phyloP scores from a whole-genome alignment of 2,113 vertebrate species.

The Benitochromis conjunctus region DNA sequence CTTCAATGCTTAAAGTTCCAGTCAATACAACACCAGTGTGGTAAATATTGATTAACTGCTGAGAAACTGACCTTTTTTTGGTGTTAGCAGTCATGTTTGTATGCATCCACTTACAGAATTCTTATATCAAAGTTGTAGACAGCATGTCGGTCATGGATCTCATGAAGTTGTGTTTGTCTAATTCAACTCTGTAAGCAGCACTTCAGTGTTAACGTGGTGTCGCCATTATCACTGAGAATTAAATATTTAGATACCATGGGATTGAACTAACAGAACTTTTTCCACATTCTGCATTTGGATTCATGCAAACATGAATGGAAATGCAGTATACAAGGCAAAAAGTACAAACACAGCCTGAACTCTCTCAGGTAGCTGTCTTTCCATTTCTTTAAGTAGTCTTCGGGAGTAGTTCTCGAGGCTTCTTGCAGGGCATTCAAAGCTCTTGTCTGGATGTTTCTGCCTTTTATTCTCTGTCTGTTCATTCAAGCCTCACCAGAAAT shows the following conservation, averaged over 20 bases:
- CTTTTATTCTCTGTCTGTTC: background rate
- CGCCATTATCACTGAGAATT: background rate
- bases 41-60: fast-evolving
- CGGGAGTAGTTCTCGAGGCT: fast-evolving
- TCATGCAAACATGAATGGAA: background rate
- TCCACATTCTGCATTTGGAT: background rate
- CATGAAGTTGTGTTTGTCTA: background rate
- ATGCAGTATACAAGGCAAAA: no score
- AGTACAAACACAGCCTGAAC: background rate
- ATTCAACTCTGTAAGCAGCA: background rate
- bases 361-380: background rate
- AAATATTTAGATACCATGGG: background rate
- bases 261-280: background rate
- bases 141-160: background rate
- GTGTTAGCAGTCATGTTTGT: background rate
- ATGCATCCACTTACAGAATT: background rate
- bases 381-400: background rate
- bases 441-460: background rate
- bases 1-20: background rate
- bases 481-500: background rate
- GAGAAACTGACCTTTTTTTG: background rate
- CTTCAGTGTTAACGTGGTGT: background rate
- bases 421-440: background rate
- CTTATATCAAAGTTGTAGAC: background rate
- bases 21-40: background rate